A percentile compares a stretch with the other conserved stretches of the same genome.
phyloP scores from a whole-genome alignment of 1,140 invertebrate genomes.

The Penaeus japonicus region DNA sequence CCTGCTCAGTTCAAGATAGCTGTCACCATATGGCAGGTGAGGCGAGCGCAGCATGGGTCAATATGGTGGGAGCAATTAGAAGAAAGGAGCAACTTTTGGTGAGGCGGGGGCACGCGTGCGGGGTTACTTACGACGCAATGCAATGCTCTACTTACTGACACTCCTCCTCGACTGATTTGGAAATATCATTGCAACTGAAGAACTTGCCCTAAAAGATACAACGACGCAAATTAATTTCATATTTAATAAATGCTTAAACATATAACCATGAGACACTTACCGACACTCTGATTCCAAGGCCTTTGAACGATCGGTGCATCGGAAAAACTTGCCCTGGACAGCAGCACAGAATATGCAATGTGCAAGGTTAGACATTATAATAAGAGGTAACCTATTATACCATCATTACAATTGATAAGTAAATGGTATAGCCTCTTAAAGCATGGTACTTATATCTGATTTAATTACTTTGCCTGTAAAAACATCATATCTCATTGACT shows the following conservation, averaged over 20 bases:
- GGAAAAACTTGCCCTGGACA: constrained; percentile 65
- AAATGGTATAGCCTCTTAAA: too few species aligned
- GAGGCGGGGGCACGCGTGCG: not conserved
- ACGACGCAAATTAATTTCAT: not conserved
- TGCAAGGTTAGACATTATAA: constrained; percentile 47
- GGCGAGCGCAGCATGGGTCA: too few species aligned
- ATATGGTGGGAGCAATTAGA: too few species aligned
- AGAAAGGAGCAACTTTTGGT: too few species aligned
- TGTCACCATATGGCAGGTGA: too few species aligned
- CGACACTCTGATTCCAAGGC: constrained; percentile 59
- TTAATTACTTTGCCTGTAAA: not conserved
- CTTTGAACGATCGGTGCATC: constrained; percentile 67
- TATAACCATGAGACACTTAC: constrained; percentile 40
- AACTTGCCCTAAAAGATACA: constrained; percentile 84
- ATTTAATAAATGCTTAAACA: not conserved
- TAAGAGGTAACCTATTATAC: not conserved
- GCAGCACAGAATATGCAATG: not conserved
- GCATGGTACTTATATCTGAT: not conserved
- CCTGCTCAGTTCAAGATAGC: too few species aligned
- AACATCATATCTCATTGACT: not conserved
- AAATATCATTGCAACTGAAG: constrained; percentile 65
- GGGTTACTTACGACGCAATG: not conserved
- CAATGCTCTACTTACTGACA: constrained; percentile 57
- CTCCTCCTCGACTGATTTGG: constrained; percentile 63
- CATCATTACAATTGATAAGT: too few species aligned